Base-by-base conservation (phyloP, 2,113 vertebrate species). In the Glaucomys volans region DNA sequence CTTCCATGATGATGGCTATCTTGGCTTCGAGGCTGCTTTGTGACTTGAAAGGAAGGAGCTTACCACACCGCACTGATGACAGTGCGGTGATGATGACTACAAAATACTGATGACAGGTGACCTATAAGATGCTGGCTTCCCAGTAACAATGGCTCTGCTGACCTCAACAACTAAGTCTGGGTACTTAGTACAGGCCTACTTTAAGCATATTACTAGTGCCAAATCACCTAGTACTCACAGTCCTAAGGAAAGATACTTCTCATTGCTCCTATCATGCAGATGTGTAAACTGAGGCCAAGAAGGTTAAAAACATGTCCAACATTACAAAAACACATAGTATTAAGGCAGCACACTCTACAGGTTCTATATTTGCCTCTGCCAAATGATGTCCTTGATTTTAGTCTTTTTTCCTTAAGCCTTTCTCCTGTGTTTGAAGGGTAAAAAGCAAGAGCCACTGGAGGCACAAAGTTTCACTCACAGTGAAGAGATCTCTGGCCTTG, bases 1-100 rank as follows among this genome's bases (percentile, higher is more conserved):
- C 89, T 93, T 84, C 77, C 74, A 62, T 18, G 75, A 42, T 83
- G 90, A 95, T 66, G 57, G 50, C 69, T 54, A 4, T 91, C 54
- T 52, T 96, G 77, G 67, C 85, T 18, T 62, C 28, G 18, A 82
- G 54, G 37, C 26, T 90, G 30, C 59, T 77, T 64, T 82, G 74
- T 72, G 75, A 89, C n/a, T 66, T 30, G 32, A 47, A 54, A 79
- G 2, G 5, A 87, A 44, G 50, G 18, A 66, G 75, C 24, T 4
- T 47, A 54, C 20, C 93, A 42, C 13, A 32, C 47, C 57, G 62
- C 42, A 74, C 14, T 37, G 52, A 62, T 37, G 62, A n/a, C n/a
- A n/a, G n/a, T n/a, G n/a, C n/a, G n/a, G n/a, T n/a, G n/a, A n/a
- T n/a, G n/a, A n/a, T 87, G 40, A 88, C 89, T 10, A 54, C 0